Evolutionary conservation across 2,113 vertebrate genomes (phyloP), one percentile per base, ranked within the genome.

Genomic region (Lathamus discolor): DNA sequence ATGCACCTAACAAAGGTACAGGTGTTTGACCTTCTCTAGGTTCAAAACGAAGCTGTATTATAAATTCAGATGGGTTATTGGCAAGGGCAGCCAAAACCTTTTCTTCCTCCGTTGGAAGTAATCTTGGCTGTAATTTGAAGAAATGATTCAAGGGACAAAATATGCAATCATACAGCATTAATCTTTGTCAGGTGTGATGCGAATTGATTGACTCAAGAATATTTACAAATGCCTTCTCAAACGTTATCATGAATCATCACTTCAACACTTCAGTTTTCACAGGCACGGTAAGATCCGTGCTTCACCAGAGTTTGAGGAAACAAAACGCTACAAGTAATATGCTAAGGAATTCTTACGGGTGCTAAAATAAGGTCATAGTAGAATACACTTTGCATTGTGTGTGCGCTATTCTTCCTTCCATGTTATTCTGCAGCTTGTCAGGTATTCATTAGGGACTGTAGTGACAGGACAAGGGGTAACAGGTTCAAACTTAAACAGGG

Each of bases 1-100:
- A 35, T 0, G 0, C 25, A 15, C 8, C 77, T 67, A 41, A n/a
- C 1, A 3, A 83, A 83, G 7, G 6, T 29, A 18, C 10, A 55
- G 19, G 3, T 86, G 29, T 62, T 86, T 66, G 13, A 43, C 28
- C 25, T 72, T 63, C 13, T 41, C 28, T 51, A 8, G 31, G 28
- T 54, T 70, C 64, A 86, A 49, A 86, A 31, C 43, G 6, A 41
- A 93, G 27, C 29, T 86, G 16, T 66, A 62, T 67, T 66, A 66
- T 20, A 66, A 73, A 92, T 62, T 83, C 11, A 83, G 7, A 14
- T 79, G 54, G 1, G 3, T 43, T 66, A 29, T 62, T 73, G 9
- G 33, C n/a, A 85, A 66, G 35, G 35, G 7, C 27, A 52, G 24
- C 5, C 46, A 57, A 83, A 88, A 51, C 3, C 6, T 80, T 84